These are phyloP conservation scores for Dicranocentrus wangi DNA, from an alignment of 2,888 invertebrate species.

Conservation along the genomic window DNA sequence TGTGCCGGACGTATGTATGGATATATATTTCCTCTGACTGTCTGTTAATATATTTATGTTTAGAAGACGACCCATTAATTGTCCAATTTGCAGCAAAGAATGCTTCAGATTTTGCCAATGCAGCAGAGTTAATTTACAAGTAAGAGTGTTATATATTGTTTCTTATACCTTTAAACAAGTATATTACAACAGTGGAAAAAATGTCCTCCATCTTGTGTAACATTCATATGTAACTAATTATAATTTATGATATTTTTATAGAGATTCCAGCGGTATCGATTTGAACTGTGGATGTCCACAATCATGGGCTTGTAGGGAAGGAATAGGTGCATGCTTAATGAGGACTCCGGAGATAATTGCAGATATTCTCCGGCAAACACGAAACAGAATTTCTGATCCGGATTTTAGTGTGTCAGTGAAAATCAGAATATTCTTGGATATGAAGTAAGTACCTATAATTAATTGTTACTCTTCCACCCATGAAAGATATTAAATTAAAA, in stretches of 20 bases:
- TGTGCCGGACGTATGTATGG: too few species aligned
- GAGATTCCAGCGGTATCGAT: conserved; percentile 92
- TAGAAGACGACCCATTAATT: conserved; percentile 88
- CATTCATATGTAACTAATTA: not conserved
- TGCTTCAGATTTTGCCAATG: conserved; percentile 86
- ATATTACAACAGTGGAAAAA: too few species aligned
- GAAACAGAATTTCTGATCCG: conserved; percentile 80
- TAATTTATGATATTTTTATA: conserved; percentile 74
- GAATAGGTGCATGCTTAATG: conserved; percentile 89
- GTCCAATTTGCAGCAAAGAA: conserved; percentile 96
- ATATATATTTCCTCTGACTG: too few species aligned
- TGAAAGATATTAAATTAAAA: too few species aligned
- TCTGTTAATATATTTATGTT: too few species aligned
- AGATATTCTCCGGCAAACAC: conserved; percentile 86
- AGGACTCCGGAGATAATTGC: conserved; percentile 87
- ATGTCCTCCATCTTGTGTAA: not conserved
- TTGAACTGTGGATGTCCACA: conserved; percentile 99
- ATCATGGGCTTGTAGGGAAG: conserved; percentile 92
- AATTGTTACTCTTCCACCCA: not conserved
- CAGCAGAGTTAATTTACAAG: conserved; percentile 87
- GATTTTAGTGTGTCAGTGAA: conserved; percentile 93
- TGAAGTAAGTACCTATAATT: conserved; percentile 75
- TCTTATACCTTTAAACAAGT: not conserved
- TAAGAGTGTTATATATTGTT: too few species aligned
- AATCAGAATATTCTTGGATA: conserved; percentile 86